Evolutionary conservation across 2,888 invertebrate species (phyloP).

Genomic region (Ectropis crepuscularia): DNA sequence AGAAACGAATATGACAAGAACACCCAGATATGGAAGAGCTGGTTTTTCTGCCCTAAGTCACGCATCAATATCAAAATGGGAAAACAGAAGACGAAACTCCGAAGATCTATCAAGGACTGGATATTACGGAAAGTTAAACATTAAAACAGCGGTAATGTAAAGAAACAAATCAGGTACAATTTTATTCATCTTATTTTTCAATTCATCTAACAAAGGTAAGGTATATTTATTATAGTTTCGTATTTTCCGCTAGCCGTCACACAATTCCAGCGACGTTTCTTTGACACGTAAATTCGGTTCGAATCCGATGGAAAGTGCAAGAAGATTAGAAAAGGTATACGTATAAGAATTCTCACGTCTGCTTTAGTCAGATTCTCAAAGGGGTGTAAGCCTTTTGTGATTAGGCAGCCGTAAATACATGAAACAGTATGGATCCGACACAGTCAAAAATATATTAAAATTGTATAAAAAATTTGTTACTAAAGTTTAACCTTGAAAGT

Average conservation of each 20-base stretch:
- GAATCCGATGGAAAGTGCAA: conserved; percentile 65
- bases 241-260: conserved; percentile 62
- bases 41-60: too few species aligned
- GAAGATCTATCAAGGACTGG: too few species aligned
- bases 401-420: conserved; percentile 23
- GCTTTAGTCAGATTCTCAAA: conserved; percentile 61
- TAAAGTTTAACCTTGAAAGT: too few species aligned
- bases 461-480: too few species aligned
- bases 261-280: conserved; percentile 49
- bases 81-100: too few species aligned
- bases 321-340: conserved; percentile 57
- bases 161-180: conserved; percentile 26
- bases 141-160: conserved; percentile 11
- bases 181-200: not conserved
- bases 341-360: conserved; percentile 61
- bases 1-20: too few species aligned
- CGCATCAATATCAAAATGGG: too few species aligned
- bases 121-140: too few species aligned
- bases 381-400: conserved; percentile 62
- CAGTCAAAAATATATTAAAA: not conserved
- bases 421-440: conserved; percentile 13
- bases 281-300: conserved; percentile 67
- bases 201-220: conserved; percentile 23
- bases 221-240: conserved; percentile 37
- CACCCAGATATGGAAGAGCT: too few species aligned